Percentiles rank a stretch among this genome's conserved stretches.
Conservation (phyloP, 1,140 invertebrate species). For the Drosophila nikananu region DNA sequence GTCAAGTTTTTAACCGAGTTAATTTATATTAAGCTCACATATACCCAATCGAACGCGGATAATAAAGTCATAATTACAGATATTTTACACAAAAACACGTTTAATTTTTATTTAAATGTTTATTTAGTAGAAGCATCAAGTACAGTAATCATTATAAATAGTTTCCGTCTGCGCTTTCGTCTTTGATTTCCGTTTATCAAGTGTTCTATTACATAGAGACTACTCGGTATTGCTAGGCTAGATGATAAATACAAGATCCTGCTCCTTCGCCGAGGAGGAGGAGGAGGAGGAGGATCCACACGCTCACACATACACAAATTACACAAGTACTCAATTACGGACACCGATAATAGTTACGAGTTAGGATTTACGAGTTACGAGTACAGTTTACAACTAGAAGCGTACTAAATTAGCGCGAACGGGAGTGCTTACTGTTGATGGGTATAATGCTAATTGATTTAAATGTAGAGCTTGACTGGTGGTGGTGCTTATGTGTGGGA, state of each 20-base stretch:
- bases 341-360: conserved; percentile 50
- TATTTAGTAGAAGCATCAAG: conserved; percentile 81
- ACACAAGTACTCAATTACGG: conserved; percentile 55
- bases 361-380: conserved; percentile 51
- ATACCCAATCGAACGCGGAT: conserved; percentile 26
- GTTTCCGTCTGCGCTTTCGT: conserved; percentile 58
- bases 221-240: conserved; percentile 55
- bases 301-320: conserved; percentile 55
- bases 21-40: conserved; percentile 36
- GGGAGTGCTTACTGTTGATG: conserved; percentile 24
- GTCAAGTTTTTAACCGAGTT: conserved; percentile 18
- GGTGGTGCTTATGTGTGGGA: conserved; percentile 5
- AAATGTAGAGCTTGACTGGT: conserved; percentile 50
- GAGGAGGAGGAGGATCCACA: conserved; percentile 10
- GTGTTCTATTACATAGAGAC: conserved; percentile 61
- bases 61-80: conserved; percentile 22
- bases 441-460: conserved; percentile 45
- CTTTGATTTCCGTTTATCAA: conserved; percentile 74
- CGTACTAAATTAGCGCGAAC: conserved; percentile 59
- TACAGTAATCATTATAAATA: conserved; percentile 77
- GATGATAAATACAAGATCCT: conserved; percentile 49
- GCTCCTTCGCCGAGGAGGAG: not conserved
- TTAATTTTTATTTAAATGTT: conserved; percentile 15
- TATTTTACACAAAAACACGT: conserved; percentile 10
- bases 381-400: conserved; percentile 72